Evolutionary conservation across 2,113 vertebrate species (phyloP).

Genomic region (Gambusia affinis): DNA sequence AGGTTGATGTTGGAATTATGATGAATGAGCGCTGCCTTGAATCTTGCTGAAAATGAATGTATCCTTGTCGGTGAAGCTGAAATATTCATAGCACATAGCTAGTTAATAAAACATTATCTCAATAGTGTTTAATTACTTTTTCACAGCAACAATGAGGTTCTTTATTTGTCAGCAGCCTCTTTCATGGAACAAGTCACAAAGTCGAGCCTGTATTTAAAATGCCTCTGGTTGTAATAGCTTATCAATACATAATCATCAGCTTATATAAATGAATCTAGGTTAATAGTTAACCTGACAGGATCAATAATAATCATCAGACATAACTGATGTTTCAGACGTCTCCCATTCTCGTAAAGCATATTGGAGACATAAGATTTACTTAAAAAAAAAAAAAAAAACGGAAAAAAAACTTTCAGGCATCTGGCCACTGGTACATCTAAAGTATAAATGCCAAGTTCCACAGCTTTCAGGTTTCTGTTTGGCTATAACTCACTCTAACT

Average conservation of each 20-base stretch:
- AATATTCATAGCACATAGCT: background rate
- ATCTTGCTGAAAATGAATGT: conserved; percentile 46
- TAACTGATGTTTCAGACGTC: background rate
- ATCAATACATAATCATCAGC: background rate
- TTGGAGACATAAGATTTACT: background rate
- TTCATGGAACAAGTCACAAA: background rate
- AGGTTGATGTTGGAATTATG: background rate
- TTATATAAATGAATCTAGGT: background rate
- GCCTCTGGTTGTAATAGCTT: background rate
- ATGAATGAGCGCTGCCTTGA: conserved; percentile 16
- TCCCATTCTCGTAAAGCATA: background rate
- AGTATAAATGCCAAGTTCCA: too few species aligned
- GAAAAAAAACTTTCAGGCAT: background rate
- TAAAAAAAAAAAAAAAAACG: too few species aligned
- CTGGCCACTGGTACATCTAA: background rate
- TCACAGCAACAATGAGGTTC: background rate
- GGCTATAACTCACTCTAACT: background rate
- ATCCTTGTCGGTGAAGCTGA: conserved; percentile 19
- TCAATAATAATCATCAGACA: background rate
- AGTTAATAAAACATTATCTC: conserved; percentile 21
- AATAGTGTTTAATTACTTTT: background rate
- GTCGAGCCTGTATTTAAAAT: too few species aligned
- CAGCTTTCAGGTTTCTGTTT: background rate
- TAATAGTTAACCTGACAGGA: background rate
- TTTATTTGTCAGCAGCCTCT: background rate